Evolutionary conservation across 2,888 invertebrate species (phyloP), one percentile per base, ranked within the genome.

Genomic region (Aphrophora alni): DNA sequence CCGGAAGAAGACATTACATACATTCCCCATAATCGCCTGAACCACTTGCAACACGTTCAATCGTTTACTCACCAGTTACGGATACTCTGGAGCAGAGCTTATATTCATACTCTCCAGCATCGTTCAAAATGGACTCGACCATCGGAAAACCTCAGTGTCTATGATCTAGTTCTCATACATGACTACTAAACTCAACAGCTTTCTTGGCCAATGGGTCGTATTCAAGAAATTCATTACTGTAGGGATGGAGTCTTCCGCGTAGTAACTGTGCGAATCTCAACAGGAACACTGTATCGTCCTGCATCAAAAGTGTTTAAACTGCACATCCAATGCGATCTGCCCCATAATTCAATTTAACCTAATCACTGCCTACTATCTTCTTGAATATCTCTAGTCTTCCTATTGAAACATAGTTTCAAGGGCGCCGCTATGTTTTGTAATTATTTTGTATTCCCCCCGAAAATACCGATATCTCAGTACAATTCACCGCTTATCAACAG

Each of bases 11-110:
- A n/a, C n/a, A n/a, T n/a, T n/a, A n/a, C n/a, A n/a, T 74, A 24
- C 14, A 26, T 44, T 7, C 78, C 84, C 0, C n/a, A 68, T 0
- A 80, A 83, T 24, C 82, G 85, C 1, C 81, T 86, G 0, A 75
- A 79, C 2, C 81, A 85, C 21, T 88, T 86, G 85, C 85, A 87
- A 77, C 77, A 82, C 8, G 59, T 85, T 5, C 85, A 86, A 77
- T 81, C 82, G 2, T 70, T 86, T 38, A 82, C 82, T 2, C 85
- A 86, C 72, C 80, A 82, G 5, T 85, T 84, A 28, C 87, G 83
- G 87, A 83, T 81, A 33, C 79, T 82, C 7, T 86, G 85, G 85
- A 76, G 81, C 82, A 85, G 78, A 73, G 86, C 86, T 28, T 87
- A 86, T 81, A 69, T 86, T 0, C 77, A 80, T 25, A 74, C 81